Evolutionary conservation across 2,113 vertebrate genomes (phyloP).

Genomic region (Tauraco erythrolophus): DNA sequence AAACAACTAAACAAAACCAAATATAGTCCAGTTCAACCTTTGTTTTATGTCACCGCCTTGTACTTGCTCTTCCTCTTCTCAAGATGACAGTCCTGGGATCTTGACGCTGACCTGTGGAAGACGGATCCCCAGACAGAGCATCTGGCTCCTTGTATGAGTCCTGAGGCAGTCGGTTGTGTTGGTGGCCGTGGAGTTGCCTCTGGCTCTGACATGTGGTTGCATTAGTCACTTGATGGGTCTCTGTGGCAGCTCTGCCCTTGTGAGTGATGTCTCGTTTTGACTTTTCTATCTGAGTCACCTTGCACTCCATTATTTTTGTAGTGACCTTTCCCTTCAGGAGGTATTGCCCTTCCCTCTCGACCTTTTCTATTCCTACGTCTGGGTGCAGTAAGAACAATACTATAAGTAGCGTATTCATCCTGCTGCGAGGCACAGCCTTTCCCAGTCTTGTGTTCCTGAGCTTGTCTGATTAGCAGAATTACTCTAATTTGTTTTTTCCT

Average conservation of each 20-base stretch:
- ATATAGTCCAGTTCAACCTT: neutral
- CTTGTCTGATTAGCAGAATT: neutral
- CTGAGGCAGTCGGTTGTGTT: slow-evolving; percentile 25
- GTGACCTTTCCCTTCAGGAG: neutral
- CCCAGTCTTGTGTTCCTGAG: neutral
- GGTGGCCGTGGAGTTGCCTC: slow-evolving; percentile 34
- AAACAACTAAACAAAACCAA: neutral
- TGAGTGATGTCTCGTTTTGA: slow-evolving; percentile 9
- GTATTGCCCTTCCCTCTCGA: neutral
- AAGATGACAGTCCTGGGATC: slow-evolving; percentile 62
- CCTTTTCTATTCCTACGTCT: neutral
- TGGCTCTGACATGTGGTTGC: slow-evolving; percentile 40
- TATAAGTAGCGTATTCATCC: neutral
- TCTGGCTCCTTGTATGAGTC: slow-evolving; percentile 63
- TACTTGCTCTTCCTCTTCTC: slow-evolving; percentile 11
- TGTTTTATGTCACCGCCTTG: slow-evolving; percentile 21
- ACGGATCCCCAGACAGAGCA: slow-evolving; percentile 59
- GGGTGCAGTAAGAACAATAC: neutral
- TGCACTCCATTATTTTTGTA: neutral
- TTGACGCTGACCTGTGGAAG: slow-evolving; percentile 43
- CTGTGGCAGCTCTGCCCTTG: neutral
- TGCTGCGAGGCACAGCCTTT: neutral
- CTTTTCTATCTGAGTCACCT: neutral
- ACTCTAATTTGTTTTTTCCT: neutral
- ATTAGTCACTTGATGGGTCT: neutral